Base-by-base conservation (phyloP, 2,113 vertebrate genomes). In the Barnardius zonarius region DNA sequence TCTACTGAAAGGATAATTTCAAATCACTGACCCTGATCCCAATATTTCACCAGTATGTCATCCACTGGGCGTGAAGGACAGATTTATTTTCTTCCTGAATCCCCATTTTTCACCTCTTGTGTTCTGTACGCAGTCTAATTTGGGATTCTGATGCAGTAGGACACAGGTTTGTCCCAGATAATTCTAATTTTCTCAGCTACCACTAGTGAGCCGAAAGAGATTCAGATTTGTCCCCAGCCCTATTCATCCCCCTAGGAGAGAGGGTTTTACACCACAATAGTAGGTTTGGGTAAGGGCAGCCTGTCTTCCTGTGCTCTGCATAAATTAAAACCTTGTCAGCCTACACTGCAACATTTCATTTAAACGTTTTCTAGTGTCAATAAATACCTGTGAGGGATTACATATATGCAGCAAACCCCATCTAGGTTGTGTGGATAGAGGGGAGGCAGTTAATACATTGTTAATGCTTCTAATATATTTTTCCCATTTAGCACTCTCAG, bases 291-390 rank as follows among this genome's bases (percentile, higher is more conserved):
- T 93, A 91, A 35, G 30, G 92, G 51, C 31, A 63, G 41, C 16
- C 70, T 54, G 39, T 68, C 77, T 93, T 90, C 78, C 18, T 37
- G 15, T 35, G 30, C 44, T 81, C 80, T 92, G 90, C 70, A 57
- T 62, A 94, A 97, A 92, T 24, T 35, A 48, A 90, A 96, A 88
- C 69, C 37, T 95, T 92, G 83, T 82, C 94, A 97, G 74, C 43
- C 59, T 49, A n/a, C 17, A 7, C 79, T 33, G 78, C 96, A 96
- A 89, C 43, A 82, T 27, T 96, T 95, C 46, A 90, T 96, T 95
- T 92, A 66, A 96, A 75, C 93, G 43, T 86, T 88, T 91, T 28
- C 52, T 73, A 27, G 28, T 70, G n/a, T 18, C n/a, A 33, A 72
- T 88, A 96, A 96, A 86, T 25, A 95, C 12, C 46, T 33, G 31